Base-by-base conservation (phyloP, 1,140 invertebrate species). In the Triops cancriformis region DNA sequence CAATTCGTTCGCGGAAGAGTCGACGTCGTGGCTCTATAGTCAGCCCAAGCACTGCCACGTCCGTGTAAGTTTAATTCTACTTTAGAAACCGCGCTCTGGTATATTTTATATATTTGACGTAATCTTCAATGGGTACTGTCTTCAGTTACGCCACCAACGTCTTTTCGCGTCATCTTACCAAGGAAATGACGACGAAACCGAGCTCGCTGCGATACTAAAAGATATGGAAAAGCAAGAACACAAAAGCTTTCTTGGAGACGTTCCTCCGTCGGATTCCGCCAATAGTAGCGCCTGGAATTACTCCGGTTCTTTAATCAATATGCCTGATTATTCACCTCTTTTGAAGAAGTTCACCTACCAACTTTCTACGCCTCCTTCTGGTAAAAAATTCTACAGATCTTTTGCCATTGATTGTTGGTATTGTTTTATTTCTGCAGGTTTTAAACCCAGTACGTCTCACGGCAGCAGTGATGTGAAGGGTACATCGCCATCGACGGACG, bases 311-410 rank as follows among this genome's bases (percentile, higher is more conserved):
- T n/a, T 42, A 11, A 74, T 43, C 26, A 41, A 31, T 28, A 73
- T 78, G 12, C 42, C 27, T n/a, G 77, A 78, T 27, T 78, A 43
- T n/a, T 78, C 77, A 0, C 77, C 77, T 23, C 75, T 76, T 12
- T 41, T 78, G 64, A 78, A 78, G 41, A 78, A 78, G 73, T 78
- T 74, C 45, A 27, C 77, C 23, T 78, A 78, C 77, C 77, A 78
- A 26, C 73, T 78, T 11, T 78, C 74, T 11, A 76, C 77, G 2
- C 45, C 74, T 45, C 43, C 77, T 14, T 42, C 64, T 74, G 72
- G 72, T 77, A 23, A 23, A n/a, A 31, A 10, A 42, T 7, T 45
- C 18, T 45, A 45, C 43, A 11, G n/a, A n/a, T 45, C 11, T 12
- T 45, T 45, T 45, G 18, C 5, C 43, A 2, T 45, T 7, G 18